Conservation (phyloP, 92 coral and sea anemone species). For the Epizoanthus scotinus region DNA sequence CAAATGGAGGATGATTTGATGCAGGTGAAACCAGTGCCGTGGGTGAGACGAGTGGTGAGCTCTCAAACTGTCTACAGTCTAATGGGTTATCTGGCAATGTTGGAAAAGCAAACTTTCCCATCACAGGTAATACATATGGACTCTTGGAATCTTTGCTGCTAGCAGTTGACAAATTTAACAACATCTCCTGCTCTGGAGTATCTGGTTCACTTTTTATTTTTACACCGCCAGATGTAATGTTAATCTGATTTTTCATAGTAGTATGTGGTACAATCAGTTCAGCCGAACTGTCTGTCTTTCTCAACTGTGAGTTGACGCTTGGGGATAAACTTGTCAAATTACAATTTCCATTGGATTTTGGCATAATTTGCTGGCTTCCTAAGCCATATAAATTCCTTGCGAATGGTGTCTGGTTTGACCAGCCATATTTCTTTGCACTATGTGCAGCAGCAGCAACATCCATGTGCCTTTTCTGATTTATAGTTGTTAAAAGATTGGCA, state of each 20-base stretch:
- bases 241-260: neutral
- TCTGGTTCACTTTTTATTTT: slow-evolving; percentile 15
- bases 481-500: slow-evolving; percentile 72
- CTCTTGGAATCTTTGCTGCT: slow-evolving; percentile 38
- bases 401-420: slow-evolving; percentile 48
- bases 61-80: slow-evolving; percentile 66
- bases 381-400: slow-evolving; percentile 30
- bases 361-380: slow-evolving; percentile 18
- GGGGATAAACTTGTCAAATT: slow-evolving; percentile 13
- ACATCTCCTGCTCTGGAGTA: slow-evolving; percentile 16
- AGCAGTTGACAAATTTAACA: slow-evolving; percentile 10
- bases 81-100: slow-evolving; percentile 68
- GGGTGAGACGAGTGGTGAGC: neutral
- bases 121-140: slow-evolving; percentile 60
- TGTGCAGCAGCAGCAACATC: slow-evolving; percentile 66
- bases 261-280: neutral
- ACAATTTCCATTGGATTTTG: slow-evolving; percentile 10
- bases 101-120: slow-evolving; percentile 60
- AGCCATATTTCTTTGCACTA: slow-evolving; percentile 61
- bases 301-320: neutral
- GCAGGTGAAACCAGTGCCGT: neutral
- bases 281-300: neutral
- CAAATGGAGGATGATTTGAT: slow-evolving; percentile 34
- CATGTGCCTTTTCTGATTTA: slow-evolving; percentile 71
- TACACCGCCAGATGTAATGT: neutral